Base-by-base conservation (phyloP, 2,888 invertebrate species). In the Orthosia gothica region DNA sequence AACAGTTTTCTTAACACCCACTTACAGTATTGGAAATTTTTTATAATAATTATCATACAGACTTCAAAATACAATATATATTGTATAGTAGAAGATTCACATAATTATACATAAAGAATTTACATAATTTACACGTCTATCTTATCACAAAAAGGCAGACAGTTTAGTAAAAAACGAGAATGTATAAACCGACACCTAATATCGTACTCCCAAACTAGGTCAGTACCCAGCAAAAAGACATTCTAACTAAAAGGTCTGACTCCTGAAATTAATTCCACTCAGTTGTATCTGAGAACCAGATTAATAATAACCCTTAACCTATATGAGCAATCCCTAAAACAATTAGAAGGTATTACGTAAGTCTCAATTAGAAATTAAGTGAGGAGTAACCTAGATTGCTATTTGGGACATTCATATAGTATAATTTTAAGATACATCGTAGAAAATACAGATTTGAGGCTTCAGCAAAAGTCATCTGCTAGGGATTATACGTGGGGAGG, bases 251-350 rank as follows among this genome's bases (percentile, higher is more conserved):
- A 80, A 80, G 74, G 84, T 84, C 75, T 45, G 47, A 81, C 55
- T 81, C 63, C 23, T 59, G 45, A 61, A 67, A 58, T 67, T 50
- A 58, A 72, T 79, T 79, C n/a, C 23, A 61, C 65, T 62, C 62
- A 72, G 26, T 64, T 80, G 11, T 79, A 40, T 67, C 40, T 63
- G 26, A 18, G 9, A 57, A 49, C n/a, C 54, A 64, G 15, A 55
- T 80, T 84, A 54, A 73, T 73, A 67, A 67, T 66, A 79, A 79
- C 84, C 26, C 84, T 80, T 66, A 83, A 79, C 62, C 80, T 47
- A 59, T 47, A 64, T 61, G 40, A 49, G 40, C 61, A 80, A 68
- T 64, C 67, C 55, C 26, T 40, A 26, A 63, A 80, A 80, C 59
- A 67, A 67, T 74, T 68, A 66, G 63, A 59, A 63, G 57, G 23